These are phyloP conservation scores for Trimorus sp. DNA, from an alignment of 2,888 invertebrate species.

Conservation along the genomic window DNA sequence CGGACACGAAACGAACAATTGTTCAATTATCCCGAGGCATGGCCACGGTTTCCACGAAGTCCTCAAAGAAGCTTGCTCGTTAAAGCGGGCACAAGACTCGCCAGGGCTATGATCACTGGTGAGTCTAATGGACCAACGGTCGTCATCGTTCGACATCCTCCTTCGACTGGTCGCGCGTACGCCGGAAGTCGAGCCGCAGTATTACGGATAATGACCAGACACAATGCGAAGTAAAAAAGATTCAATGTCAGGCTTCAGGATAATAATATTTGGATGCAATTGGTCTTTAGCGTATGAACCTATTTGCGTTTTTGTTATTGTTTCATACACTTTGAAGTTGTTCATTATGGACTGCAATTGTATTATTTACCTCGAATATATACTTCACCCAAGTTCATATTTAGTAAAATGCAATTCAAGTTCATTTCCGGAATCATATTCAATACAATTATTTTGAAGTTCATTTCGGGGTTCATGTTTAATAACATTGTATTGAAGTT, in stretches of 20 bases:
- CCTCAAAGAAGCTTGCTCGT: slow-evolving; percentile 44
- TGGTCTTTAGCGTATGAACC: no score
- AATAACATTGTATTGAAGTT: no score
- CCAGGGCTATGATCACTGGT: slow-evolving; percentile 28
- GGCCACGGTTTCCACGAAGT: slow-evolving; percentile 38
- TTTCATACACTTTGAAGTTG: no score
- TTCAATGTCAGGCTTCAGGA: neutral
- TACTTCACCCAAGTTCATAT: no score
- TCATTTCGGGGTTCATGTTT: no score
- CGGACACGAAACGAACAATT: slow-evolving; percentile 39
- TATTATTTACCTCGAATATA: no score
- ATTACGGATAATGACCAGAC: slow-evolving; percentile 32
- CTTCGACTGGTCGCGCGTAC: slow-evolving; percentile 27
- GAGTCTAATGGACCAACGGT: slow-evolving; percentile 32
- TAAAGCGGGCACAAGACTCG: slow-evolving; percentile 23
- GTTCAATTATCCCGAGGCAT: slow-evolving; percentile 39
- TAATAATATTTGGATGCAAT: no score
- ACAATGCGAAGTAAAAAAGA: neutral
- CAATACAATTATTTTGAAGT: no score
- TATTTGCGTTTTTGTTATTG: no score
- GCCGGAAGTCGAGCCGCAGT: slow-evolving; percentile 37
- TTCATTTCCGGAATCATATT: no score
- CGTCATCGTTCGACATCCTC: slow-evolving; percentile 36
- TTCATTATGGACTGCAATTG: no score
- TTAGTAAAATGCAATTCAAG: no score